Evolutionary conservation across 2,888 invertebrate genomes (phyloP).

Genomic region (Melipona bicolor): DNA sequence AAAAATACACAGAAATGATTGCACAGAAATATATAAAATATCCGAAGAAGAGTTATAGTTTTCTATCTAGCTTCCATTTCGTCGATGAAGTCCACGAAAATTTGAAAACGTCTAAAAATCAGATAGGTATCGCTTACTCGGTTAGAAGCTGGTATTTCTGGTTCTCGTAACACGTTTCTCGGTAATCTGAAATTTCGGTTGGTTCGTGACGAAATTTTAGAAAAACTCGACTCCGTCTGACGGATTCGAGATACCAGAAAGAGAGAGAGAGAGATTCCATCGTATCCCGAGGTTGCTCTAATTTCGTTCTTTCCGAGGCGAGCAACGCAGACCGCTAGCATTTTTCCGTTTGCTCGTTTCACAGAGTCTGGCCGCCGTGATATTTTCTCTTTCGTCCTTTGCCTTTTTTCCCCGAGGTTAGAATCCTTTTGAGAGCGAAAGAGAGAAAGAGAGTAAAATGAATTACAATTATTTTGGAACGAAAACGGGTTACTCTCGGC

Average conservation of each 20-base stretch:
- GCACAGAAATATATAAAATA: too few species aligned
- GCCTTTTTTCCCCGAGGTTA: neutral
- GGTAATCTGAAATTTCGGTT: too few species aligned
- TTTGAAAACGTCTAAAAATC: too few species aligned
- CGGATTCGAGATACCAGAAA: neutral
- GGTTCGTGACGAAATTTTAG: too few species aligned
- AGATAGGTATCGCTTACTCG: too few species aligned
- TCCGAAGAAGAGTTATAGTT: too few species aligned
- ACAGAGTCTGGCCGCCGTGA: neutral
- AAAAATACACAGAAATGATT: too few species aligned
- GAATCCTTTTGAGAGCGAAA: neutral
- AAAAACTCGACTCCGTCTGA: conserved; percentile 8
- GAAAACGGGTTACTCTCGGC: conserved; percentile 45
- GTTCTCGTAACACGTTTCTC: too few species aligned
- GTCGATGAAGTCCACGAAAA: too few species aligned
- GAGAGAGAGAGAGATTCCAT: conserved; percentile 37
- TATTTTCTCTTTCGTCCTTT: conserved; percentile 24
- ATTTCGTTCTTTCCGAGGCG: neutral
- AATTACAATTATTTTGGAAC: conserved; percentile 53
- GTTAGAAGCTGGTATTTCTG: too few species aligned
- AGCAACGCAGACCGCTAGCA: too few species aligned
- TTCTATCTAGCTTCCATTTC: too few species aligned
- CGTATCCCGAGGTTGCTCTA: neutral
- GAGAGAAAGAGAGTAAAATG: conserved; percentile 30
- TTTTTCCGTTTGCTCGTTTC: neutral